Conservation (phyloP, 2,797 vertebrate genomes). For the Tympanoctomys barrerae region DNA sequence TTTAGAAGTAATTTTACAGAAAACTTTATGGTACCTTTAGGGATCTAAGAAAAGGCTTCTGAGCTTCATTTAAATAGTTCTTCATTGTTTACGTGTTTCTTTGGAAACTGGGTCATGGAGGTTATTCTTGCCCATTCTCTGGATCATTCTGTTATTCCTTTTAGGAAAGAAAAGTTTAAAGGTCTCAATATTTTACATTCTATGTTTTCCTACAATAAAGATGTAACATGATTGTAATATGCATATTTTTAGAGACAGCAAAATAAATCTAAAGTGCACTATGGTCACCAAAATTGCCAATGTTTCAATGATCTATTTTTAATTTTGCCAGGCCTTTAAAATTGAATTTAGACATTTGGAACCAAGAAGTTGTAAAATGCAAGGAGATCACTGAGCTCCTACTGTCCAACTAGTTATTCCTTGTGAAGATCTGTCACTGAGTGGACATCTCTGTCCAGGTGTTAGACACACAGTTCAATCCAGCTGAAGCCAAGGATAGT, state of each 20-base stretch:
- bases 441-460: not conserved
- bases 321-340: not conserved
- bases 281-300: not conserved
- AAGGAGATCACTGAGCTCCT: not conserved
- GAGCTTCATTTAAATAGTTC: not conserved
- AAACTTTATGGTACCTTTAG: constrained; percentile 1
- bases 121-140: not conserved
- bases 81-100: not conserved
- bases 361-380: not conserved
- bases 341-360: not conserved
- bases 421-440: not conserved
- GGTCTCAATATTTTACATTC: not conserved
- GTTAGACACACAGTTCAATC: not conserved
- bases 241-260: not conserved
- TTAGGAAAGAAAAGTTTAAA: not conserved
- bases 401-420: not conserved
- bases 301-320: not conserved
- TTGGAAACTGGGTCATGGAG: not conserved
- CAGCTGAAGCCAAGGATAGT: not conserved
- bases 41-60: not conserved
- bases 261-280: not conserved
- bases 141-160: not conserved
- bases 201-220: not conserved
- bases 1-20: not conserved
- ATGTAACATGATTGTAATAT: not conserved